Base-by-base conservation (phyloP, 2,888 invertebrate species). In the Volucella bombylans region DNA sequence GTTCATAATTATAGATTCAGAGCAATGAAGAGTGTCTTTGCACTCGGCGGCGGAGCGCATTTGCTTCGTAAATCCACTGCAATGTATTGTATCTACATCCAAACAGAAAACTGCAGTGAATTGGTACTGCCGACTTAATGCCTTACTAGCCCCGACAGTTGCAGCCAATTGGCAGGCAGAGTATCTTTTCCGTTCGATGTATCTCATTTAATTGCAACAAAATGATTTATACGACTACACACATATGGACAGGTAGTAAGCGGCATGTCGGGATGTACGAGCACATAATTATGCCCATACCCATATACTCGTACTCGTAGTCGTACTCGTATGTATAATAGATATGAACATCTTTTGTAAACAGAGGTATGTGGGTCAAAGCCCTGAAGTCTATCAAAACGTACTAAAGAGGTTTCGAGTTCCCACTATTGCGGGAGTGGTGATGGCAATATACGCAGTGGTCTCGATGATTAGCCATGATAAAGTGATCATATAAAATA, bases 11-110 rank as follows among this genome's bases (percentile, higher is more conserved):
- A 85, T 81, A 85, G 85, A 85, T 85, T 68, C 76, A 73, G 81
- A 77, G 76, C 81, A 81, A 73, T 68, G 77, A 85, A 76, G 85
- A 85, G 81, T 85, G 85, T 85, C 85, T 85, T 85, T 85, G 85
- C 81, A 85, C 85, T 81, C 85, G 50, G 47, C 59, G 50, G 38
- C 41, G 14, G 31, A 47, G 31, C 68, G 74, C 12, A 49, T 41
- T 68, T 59, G 45, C n/a, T 79, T 23, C 41, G 18, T 50, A 57
- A 43, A 50, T 67, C 47, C 41, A 43, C 52, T 55, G 18, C 8
- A 9, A 10, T 57, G 31, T 31, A 61, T 12, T 43, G 45, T 11
- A 45, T 14, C 18, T 10, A 54, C n/a, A 49, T 43, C 45, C n/a
- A n/a, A 59, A 15, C 31, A 41, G 6, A 6, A 31, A 31, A 31